Evolutionary conservation across 1,140 invertebrate genomes (phyloP), one percentile per base, ranked within the genome.

Genomic region (Lanistes nyassanus): DNA sequence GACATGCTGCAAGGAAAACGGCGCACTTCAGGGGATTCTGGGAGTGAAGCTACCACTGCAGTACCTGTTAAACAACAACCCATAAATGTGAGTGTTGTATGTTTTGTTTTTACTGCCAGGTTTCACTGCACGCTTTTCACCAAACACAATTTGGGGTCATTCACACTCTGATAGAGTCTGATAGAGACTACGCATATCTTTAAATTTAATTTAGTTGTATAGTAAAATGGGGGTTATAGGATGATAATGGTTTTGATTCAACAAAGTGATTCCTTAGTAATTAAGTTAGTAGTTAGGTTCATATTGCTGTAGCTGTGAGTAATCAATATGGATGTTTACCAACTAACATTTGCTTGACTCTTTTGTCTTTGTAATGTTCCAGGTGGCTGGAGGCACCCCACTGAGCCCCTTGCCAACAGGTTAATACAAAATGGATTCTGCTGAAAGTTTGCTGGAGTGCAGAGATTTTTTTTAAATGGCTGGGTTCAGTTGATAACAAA

Each of bases 1-100:
- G 75, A 76, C 26, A 76, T 76, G 75, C 42, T 76, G 3, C 75
- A 70, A 53, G 67, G 31, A 36, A 60, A 68, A 47, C 70, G 68
- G 26, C 53, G 51, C 19, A 67, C 60, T 19, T 62, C 62, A 23
- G 68, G 67, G 47, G 75, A 70, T 7, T 26, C 37, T 36, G 75
- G 62, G 13, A 55, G 36, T 21, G 42, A 60, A 26, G 47, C 47
- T 37, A 26, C 55, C 2, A 55, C 53, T 26, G 23, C n/a, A 16
- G 47, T 60, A 23, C 31, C 11, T 60, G 31, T 16, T 19, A 29
- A 60, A 29, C n/a, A n/a, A n/a, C n/a, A n/a, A n/a, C n/a, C n/a
- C n/a, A 60, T 60, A 23, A 19, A 9, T 60, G 31, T 60, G 23
- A 29, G 31, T 60, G 31, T 60, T 11, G 1, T 29, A 19, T 29